Conservation (phyloP, 2,888 invertebrate species). For the Chydorus sphaericus region DNA sequence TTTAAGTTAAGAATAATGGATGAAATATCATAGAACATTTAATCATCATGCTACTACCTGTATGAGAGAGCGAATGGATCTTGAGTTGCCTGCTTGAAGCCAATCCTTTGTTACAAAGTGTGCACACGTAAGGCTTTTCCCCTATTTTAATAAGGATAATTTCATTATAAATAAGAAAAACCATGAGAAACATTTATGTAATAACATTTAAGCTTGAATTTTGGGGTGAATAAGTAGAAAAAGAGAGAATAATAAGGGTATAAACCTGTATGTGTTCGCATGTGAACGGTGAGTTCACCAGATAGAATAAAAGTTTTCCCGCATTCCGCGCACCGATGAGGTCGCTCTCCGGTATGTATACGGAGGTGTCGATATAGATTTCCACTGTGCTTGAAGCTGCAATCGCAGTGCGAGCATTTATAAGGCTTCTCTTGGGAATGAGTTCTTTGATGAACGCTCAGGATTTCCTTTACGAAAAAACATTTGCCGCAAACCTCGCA, state of each 20-base stretch:
- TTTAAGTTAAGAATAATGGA: background rate
- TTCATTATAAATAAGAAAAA: too few relatives aligned
- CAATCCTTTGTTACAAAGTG: conserved; percentile 75
- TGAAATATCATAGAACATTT: too few relatives aligned
- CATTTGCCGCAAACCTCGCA: conserved; percentile 86
- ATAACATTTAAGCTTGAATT: too few relatives aligned
- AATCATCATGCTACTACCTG: too few relatives aligned
- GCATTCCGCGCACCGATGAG: conserved; percentile 75
- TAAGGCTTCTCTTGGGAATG: conserved; percentile 85
- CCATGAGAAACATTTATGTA: too few relatives aligned
- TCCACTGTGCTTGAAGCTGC: conserved; percentile 80
- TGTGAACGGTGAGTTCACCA: conserved; percentile 77
- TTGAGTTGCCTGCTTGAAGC: conserved; percentile 83
- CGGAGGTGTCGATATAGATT: conserved; percentile 79
- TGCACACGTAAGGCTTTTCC: too few relatives aligned
- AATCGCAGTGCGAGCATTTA: conserved; percentile 70
- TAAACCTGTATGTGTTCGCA: conserved; percentile 80
- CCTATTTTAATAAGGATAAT: too few relatives aligned
- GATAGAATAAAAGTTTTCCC: conserved; percentile 82
- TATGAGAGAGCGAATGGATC: conserved; percentile 79
- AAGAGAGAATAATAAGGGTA: too few relatives aligned
- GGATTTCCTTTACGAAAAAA: conserved; percentile 82
- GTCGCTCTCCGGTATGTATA: conserved; percentile 78
- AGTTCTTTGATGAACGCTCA: conserved; percentile 71
- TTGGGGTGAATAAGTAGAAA: too few relatives aligned